Conservation (phyloP, 1,140 invertebrate species). For the Hestina assimilis region DNA sequence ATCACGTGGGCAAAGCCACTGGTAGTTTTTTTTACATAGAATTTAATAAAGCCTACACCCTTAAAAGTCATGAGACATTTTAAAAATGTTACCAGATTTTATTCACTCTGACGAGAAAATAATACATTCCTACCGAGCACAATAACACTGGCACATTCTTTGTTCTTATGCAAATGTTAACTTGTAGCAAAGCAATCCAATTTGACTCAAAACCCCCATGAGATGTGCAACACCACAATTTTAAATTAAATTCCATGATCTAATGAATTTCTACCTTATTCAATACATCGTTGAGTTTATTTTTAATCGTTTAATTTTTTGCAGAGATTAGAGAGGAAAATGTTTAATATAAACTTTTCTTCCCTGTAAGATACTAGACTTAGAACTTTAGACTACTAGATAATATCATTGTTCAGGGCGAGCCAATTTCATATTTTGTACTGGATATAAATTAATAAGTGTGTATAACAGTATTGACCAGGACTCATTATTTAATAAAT, state of each 20-base stretch:
- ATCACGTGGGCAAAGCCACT: too few relatives aligned
- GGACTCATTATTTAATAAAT: too few relatives aligned
- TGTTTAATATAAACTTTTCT: neutral
- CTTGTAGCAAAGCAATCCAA: conserved; percentile 62
- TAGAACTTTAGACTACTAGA: neutral
- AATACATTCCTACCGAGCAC: neutral
- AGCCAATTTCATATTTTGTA: too few relatives aligned
- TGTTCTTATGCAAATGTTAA: conserved; percentile 59
- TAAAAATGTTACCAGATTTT: conserved; percentile 2
- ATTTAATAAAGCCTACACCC: too few relatives aligned
- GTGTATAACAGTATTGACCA: too few relatives aligned
- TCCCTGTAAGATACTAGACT: neutral
- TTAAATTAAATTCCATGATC: conserved; percentile 54
- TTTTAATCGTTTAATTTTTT: conserved; percentile 11
- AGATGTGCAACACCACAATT: conserved; percentile 52
- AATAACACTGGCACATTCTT: conserved; percentile 13
- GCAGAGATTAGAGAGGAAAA: neutral
- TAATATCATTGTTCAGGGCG: too few relatives aligned
- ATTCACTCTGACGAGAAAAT: neutral
- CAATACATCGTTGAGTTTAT: conserved; percentile 18
- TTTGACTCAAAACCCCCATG: conserved; percentile 54
- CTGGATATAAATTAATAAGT: too few relatives aligned
- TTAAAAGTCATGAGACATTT: too few relatives aligned
- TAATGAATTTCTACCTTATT: conserved; percentile 37
- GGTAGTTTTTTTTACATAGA: too few relatives aligned